These are phyloP conservation scores for Sylvicapra grimmia DNA, from an alignment of 2,113 vertebrate genomes.

Conservation along the genomic window DNA sequence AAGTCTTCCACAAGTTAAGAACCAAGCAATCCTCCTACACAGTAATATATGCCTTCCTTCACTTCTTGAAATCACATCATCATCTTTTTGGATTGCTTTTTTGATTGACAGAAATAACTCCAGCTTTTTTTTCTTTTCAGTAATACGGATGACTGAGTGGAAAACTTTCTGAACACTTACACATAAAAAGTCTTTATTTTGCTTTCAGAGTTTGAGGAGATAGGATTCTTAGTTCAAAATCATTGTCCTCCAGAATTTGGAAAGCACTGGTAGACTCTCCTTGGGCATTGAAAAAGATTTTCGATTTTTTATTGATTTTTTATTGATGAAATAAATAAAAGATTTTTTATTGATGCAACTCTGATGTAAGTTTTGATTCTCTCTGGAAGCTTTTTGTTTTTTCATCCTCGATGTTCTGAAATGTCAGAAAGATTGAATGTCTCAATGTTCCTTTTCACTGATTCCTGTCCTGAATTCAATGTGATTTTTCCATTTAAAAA, in stretches of 20 bases:
- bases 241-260: background rate
- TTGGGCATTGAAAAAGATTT: background rate
- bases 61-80: background rate
- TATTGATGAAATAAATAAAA: background rate
- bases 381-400: background rate
- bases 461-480: background rate
- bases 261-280: background rate
- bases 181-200: background rate
- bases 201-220: background rate
- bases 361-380: background rate
- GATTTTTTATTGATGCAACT: background rate
- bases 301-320: background rate
- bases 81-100: background rate
- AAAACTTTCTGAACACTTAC: background rate
- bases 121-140: background rate
- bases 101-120: background rate
- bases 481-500: background rate
- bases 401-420: background rate
- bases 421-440: background rate
- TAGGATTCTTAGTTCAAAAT: background rate
- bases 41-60: background rate
- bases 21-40: background rate
- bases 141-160: background rate
- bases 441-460: slow-evolving; percentile 9
- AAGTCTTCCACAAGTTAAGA: background rate